phyloP scores from a whole-genome alignment of 2,888 invertebrate genomes.

The Thymelicus acteon region DNA sequence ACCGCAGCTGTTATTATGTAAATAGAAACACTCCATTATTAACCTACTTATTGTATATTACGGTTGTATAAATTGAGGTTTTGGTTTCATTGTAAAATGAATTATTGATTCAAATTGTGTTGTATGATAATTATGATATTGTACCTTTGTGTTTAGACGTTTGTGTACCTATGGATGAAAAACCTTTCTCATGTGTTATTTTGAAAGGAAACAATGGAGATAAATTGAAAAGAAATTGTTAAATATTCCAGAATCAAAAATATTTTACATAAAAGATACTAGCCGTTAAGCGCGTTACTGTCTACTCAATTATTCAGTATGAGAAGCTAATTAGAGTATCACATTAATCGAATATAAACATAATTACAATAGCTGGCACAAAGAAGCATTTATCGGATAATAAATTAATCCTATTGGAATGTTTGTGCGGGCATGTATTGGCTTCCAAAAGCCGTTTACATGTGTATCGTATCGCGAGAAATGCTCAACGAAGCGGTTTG shows the following conservation, averaged over 20 bases:
- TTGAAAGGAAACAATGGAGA: too few species aligned
- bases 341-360: slow-evolving; percentile 31
- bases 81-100: neutral
- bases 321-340: slow-evolving; percentile 16
- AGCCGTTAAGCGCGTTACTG: neutral
- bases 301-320: neutral
- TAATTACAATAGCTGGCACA: slow-evolving; percentile 36
- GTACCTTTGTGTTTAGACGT: neutral
- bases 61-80: slow-evolving; percentile 11
- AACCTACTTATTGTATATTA: neutral
- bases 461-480: slow-evolving; percentile 64
- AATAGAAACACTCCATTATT: slow-evolving; percentile 23
- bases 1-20: slow-evolving; percentile 25
- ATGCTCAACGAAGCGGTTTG: slow-evolving; percentile 63
- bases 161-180: neutral
- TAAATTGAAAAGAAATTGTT: too few species aligned
- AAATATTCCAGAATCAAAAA: too few species aligned
- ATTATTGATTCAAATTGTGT: neutral
- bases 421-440: slow-evolving; percentile 54
- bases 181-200: too few species aligned
- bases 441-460: slow-evolving; percentile 69
- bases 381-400: slow-evolving; percentile 36
- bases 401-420: slow-evolving; percentile 37
- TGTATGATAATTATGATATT: neutral
- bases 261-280: neutral